Evolutionary conservation across 1,140 invertebrate genomes (phyloP), one percentile per base, ranked within the genome.

Genomic region (Manduca sexta): DNA sequence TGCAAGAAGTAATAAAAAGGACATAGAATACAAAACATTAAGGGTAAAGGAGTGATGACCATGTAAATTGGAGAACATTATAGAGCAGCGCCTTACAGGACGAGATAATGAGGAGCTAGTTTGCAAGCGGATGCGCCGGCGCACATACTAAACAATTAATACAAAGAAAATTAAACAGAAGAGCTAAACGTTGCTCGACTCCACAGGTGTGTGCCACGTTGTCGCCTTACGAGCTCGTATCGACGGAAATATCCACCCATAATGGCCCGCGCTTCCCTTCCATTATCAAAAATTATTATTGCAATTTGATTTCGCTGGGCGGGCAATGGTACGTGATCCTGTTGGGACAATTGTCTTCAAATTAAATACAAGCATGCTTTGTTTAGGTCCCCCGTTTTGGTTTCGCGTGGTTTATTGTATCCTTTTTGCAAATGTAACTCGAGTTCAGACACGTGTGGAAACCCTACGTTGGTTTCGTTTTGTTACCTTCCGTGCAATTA

Each of bases 261-360:
- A 69, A 74, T 69, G 58, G 62, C 42, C 29, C 54, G 47, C 52
- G 64, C 74, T 84, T 79, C 77, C 74, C 74, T 59, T 78, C 60
- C 59, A 77, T 80, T 80, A 76, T 79, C 74, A 79, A 74, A 78
- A 78, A 76, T 78, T 74, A 77, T 65, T 81, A 81, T 80, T 79
- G 78, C 80, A 64, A 70, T 74, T 67, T 67, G 71, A 74, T 71
- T 73, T 71, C 60, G 60, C 57, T 76, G 71, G 73, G 78, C 73
- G 79, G 54, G 56, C 6, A 26, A 35, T 15, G 52, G 51, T 45
- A 75, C 74, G 72, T 74, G 76, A 72, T 78, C 63, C 54, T 49
- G 60, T 77, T 73, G 57, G 64, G 63, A 49, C 57, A 49, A 74
- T 80, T 82, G 76, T 80, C 74, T 84, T 60, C 47, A 77, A 77